Conservation (phyloP, 2,797 vertebrate species). For the Enteromius unitaeniatus region DNA sequence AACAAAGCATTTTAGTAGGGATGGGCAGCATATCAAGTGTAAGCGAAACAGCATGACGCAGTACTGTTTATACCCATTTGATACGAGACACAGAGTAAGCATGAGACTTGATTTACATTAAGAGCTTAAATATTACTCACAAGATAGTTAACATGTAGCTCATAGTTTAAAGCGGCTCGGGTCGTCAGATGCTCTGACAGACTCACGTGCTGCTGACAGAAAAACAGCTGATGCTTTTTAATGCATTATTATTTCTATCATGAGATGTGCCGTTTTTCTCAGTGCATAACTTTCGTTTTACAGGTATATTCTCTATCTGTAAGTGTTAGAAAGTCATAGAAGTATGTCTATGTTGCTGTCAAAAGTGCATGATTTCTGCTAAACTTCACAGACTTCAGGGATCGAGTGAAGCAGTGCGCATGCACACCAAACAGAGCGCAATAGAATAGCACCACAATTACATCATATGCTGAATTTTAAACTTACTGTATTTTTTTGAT, state of each 20-base stretch:
- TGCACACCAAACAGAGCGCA: not conserved
- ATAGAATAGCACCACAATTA: not conserved
- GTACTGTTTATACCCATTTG: not conserved
- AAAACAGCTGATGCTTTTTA: not conserved
- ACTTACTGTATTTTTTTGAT: not conserved
- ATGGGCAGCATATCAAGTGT: not conserved
- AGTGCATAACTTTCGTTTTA: not conserved
- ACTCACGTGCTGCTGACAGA: not conserved
- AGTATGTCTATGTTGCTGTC: not conserved
- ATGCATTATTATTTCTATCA: no score
- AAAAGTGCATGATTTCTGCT: not conserved
- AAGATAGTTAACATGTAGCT: not conserved
- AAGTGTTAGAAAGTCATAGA: not conserved
- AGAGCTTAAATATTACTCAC: not conserved
- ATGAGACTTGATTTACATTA: not conserved
- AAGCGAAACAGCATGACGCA: not conserved
- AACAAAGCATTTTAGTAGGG: not conserved
- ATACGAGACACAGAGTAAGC: not conserved
- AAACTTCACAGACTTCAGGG: not conserved
- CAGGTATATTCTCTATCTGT: not conserved
- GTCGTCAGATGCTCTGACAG: not conserved
- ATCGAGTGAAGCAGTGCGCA: fast-evolving
- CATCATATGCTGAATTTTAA: not conserved
- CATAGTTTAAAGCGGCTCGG: not conserved
- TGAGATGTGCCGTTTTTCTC: not conserved